A percentile compares a stretch with the other conserved stretches of the same genome.
phyloP scores from a whole-genome alignment of 1,140 invertebrate genomes.

The Conopomorpha cramerella region DNA sequence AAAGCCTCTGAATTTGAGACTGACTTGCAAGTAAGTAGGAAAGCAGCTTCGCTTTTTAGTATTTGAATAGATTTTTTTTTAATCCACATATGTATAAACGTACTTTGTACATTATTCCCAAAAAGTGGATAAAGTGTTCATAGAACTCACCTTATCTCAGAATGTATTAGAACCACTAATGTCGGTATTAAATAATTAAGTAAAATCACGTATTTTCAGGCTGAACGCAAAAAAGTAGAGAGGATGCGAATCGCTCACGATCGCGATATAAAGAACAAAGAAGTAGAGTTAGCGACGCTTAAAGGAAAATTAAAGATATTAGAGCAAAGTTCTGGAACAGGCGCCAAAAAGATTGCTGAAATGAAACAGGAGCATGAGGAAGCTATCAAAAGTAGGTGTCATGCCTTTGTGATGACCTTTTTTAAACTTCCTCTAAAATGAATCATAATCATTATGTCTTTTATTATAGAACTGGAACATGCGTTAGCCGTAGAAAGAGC shows the following conservation, averaged over 20 bases:
- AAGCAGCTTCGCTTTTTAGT: too few relatives aligned
- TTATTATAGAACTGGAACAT: conserved; percentile 67
- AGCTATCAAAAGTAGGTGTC: conserved; percentile 66
- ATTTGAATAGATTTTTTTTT: too few relatives aligned
- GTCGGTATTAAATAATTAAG: too few relatives aligned
- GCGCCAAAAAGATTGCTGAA: conserved; percentile 67
- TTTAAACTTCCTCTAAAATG: too few relatives aligned
- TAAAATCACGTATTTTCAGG: too few relatives aligned
- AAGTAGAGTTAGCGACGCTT: conserved; percentile 67
- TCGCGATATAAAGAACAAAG: conserved; percentile 67
- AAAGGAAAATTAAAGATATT: conserved; percentile 68
- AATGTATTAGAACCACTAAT: too few relatives aligned
- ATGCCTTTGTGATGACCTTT: conserved; percentile 1
- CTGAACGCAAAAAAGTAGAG: conserved; percentile 67
- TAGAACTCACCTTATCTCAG: too few relatives aligned
- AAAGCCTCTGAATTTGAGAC: conserved; percentile 67
- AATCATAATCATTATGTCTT: too few relatives aligned
- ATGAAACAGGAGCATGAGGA: conserved; percentile 70
- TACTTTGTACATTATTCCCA: too few relatives aligned
- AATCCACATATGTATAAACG: too few relatives aligned
- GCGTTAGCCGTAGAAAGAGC: conserved; percentile 68
- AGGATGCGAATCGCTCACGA: conserved; percentile 65
- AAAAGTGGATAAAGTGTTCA: too few relatives aligned
- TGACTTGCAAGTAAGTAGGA: conserved; percentile 61
- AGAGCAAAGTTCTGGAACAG: conserved; percentile 63